These are phyloP conservation scores for Rhynchotus rufescens DNA, from an alignment of 2,797 vertebrate species.

Conservation along the genomic window DNA sequence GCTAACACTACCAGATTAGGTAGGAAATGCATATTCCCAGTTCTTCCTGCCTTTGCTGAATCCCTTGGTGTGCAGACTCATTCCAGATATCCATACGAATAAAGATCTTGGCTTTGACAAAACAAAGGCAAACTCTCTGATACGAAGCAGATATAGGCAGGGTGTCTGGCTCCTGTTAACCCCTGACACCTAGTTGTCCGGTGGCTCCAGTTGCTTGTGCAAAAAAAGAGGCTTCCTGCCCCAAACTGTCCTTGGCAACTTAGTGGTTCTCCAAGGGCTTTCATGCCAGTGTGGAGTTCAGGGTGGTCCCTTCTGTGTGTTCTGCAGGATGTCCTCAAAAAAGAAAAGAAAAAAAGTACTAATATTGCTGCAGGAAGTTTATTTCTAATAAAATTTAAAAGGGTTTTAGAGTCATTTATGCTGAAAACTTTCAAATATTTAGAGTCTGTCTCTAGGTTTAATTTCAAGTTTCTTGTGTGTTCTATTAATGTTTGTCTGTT, in stretches of 20 bases:
- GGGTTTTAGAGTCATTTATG: background rate
- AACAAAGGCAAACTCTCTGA: background rate
- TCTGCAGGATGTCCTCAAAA: background rate
- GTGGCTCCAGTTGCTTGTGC: background rate
- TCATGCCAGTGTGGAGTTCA: background rate
- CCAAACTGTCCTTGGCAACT: background rate
- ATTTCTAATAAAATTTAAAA: background rate
- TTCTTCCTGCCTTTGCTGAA: background rate
- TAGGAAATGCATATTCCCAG: fast-evolving
- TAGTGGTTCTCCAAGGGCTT: background rate
- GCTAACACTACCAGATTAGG: background rate
- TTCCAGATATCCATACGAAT: background rate
- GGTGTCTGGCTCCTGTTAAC: background rate
- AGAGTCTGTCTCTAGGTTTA: background rate
- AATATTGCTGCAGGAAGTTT: background rate
- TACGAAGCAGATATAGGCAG: background rate
- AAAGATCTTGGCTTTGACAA: background rate
- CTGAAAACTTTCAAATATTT: background rate
- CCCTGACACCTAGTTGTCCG: background rate
- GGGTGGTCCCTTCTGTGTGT: background rate
- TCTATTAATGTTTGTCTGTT: background rate
- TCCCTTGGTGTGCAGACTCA: background rate
- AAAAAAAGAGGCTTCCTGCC: background rate
- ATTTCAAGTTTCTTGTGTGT: background rate
- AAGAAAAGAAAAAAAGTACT: background rate